Conservation (phyloP, 2,797 vertebrate species). For the Orientallactaga sibirica region DNA sequence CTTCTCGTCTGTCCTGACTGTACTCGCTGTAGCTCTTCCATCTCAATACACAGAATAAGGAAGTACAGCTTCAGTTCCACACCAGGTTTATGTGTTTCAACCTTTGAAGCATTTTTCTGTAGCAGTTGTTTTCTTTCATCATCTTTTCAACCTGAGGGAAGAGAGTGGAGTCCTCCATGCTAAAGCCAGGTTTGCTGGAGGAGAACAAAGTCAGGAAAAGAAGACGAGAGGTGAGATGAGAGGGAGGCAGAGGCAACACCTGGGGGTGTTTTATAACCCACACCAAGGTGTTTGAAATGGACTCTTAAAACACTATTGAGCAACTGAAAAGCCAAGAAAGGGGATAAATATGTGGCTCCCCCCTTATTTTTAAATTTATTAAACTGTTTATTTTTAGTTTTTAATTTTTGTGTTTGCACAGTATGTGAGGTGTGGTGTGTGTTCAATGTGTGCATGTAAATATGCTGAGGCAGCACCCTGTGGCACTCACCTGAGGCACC, state of each 20-base stretch:
- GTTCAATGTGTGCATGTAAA: too few relatives aligned
- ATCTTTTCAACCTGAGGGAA: too few relatives aligned
- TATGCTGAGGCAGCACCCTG: too few relatives aligned
- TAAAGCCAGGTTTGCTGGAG: background rate
- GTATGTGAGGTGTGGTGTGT: too few relatives aligned
- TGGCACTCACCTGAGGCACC: too few relatives aligned
- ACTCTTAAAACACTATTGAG: background rate
- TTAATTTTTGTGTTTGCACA: too few relatives aligned
- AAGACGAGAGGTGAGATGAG: background rate
- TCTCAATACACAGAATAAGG: background rate
- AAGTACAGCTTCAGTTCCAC: background rate
- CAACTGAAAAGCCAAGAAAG: background rate
- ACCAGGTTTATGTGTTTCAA: background rate
- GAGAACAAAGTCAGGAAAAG: too few relatives aligned
- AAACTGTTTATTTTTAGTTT: too few relatives aligned
- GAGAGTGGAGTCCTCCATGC: too few relatives aligned
- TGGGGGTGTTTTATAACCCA: background rate
- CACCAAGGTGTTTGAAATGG: background rate
- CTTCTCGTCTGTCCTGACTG: background rate
- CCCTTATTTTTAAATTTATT: background rate
- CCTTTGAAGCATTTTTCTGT: background rate
- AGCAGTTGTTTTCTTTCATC: too few relatives aligned
- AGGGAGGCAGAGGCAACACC: accelerated
- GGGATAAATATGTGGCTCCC: background rate
- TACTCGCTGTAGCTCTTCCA: background rate